Conservation (phyloP, 2,888 invertebrate genomes). For the Lasioglossum pauxillum region DNA sequence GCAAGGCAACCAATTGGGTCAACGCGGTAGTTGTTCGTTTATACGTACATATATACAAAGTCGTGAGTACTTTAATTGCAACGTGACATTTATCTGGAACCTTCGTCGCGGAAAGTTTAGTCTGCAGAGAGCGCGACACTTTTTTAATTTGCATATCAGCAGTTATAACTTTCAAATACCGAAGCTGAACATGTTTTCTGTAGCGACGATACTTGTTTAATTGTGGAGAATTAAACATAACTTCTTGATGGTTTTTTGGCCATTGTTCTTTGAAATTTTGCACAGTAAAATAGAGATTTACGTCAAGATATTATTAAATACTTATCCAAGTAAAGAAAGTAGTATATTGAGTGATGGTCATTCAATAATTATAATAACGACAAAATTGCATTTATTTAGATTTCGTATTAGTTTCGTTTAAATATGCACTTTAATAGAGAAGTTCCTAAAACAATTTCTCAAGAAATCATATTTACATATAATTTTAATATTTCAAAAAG, state of each 20-base stretch:
- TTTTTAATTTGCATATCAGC: not conserved
- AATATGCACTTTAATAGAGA: too few relatives aligned
- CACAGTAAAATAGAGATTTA: not conserved
- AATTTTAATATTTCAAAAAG: too few relatives aligned
- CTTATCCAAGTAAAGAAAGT: not conserved
- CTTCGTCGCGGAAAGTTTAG: conserved; percentile 15
- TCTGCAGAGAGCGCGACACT: not conserved
- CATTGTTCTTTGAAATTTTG: too few relatives aligned
- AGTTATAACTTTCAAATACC: not conserved
- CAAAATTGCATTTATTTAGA: too few relatives aligned
- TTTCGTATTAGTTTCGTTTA: too few relatives aligned
- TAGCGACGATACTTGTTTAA: not conserved
- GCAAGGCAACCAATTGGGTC: conserved; percentile 34
- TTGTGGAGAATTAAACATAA: not conserved
- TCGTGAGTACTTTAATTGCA: conserved; percentile 31
- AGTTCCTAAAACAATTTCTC: too few relatives aligned
- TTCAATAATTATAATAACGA: too few relatives aligned
- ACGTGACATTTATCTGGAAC: conserved; percentile 43
- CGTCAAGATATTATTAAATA: not conserved
- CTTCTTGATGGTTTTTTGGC: not conserved
- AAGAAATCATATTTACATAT: too few relatives aligned
- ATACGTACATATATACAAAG: not conserved
- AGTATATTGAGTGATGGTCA: too few relatives aligned
- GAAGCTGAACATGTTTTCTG: not conserved
- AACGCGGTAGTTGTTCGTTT: conserved; percentile 14